These are phyloP conservation scores for Pseudanteris insignis DNA, from an alignment of 2,888 invertebrate genomes.

Conservation along the genomic window DNA sequence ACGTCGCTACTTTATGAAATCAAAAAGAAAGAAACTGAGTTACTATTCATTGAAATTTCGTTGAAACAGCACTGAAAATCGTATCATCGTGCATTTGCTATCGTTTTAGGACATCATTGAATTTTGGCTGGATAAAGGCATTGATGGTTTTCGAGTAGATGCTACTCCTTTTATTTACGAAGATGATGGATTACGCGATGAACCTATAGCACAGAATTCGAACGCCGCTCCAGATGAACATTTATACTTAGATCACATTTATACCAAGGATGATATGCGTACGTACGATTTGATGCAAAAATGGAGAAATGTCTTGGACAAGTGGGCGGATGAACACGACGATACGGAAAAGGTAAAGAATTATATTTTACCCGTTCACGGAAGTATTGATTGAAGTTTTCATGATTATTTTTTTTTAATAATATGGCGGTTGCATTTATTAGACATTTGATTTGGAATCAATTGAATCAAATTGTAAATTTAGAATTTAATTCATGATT, in stretches of 20 bases:
- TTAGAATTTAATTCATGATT: too few relatives aligned
- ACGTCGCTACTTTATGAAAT: too few relatives aligned
- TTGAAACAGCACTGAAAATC: too few relatives aligned
- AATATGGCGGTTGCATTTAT: too few relatives aligned
- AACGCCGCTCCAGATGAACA: conserved; percentile 51
- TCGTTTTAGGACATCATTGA: too few relatives aligned
- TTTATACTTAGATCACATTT: conserved; percentile 60
- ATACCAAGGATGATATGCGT: conserved; percentile 59
- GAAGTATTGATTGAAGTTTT: conserved; percentile 75
- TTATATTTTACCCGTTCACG: conserved; percentile 61
- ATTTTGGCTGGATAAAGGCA: conserved; percentile 72
- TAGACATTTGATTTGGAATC: too few relatives aligned
- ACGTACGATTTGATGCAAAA: conserved; percentile 65
- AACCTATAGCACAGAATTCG: conserved; percentile 50
- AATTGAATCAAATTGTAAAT: too few relatives aligned
- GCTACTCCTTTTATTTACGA: conserved; percentile 63
- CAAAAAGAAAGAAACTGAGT: too few relatives aligned
- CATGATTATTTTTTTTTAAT: conserved; percentile 66
- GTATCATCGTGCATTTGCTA: too few relatives aligned
- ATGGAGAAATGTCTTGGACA: conserved; percentile 74
- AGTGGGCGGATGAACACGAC: not conserved
- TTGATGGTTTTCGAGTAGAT: conserved; percentile 73
- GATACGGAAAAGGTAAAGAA: conserved; percentile 25
- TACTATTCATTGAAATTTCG: too few relatives aligned
- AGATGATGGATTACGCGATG: conserved; percentile 52